Base-by-base conservation (phyloP, 2,888 invertebrate species). In the Monochamus alternatus region DNA sequence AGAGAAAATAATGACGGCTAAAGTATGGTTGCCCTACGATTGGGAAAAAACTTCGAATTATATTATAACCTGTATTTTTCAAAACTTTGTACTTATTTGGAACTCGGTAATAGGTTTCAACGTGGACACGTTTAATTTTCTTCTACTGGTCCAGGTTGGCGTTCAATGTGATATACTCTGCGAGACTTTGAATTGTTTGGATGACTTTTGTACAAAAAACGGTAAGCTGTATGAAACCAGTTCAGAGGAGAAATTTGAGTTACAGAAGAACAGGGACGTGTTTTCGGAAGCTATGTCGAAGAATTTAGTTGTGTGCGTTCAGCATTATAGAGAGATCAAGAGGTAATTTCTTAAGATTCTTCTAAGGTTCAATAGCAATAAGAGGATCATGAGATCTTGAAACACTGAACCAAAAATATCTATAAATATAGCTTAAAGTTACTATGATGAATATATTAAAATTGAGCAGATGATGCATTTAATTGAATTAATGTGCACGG, bases 1-100 rank as follows among this genome's bases (percentile, higher is more conserved):
- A 67, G 31, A 73, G 31, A 51, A 7, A 30, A n/a, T 2, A n/a
- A 51, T 30, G 2, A 7, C 52, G 3, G 32, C 43, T 55, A 47
- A 65, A 55, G 79, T 74, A 14, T 79, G 77, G 77, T 79, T 79
- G 63, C 79, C 79, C 8, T 73, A 77, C 43, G 69, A 75, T 30
- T 71, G 32, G 58, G 14, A 43, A 12, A 10, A 43, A 5, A 65
- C 75, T 32, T 55, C 64, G 4, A 73, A 74, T 64, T 79, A 74
- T 38, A 69, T 62, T 22, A 22, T 75, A 3, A 65, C 75, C 9
- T 75, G 73, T 44, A 43, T 73, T 51, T 79, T 75, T 38, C 79
- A 79, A 70, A 75, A 73, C 38, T 31, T 38, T 30, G 74, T 77
- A 5, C 59, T 68, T 7, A 32, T 79, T 31, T 75, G 70, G 67